Evolutionary conservation across 2,113 vertebrate species (phyloP).

Genomic region (Melanocharis versteri): DNA sequence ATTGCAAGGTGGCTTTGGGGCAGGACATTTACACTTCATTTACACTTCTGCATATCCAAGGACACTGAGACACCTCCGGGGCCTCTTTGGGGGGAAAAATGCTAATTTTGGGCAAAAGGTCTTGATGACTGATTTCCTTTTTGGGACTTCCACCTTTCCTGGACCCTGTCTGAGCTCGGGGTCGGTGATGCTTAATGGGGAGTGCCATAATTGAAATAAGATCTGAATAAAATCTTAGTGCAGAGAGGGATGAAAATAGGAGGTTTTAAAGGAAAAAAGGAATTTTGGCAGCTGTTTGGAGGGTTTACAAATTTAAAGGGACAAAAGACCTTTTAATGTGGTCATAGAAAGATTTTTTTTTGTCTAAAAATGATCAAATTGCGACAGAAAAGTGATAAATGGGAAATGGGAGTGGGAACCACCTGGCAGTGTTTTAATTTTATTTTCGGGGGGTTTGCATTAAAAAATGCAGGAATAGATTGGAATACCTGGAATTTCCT

Average conservation of each 20-base stretch:
- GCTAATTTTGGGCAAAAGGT: neutral
- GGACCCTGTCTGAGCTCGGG: neutral
- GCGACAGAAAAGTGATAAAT: too few relatives aligned
- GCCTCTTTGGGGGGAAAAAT: neutral
- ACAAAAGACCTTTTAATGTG: neutral
- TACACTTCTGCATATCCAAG: neutral
- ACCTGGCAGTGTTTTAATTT: neutral
- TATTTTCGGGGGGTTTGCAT: neutral
- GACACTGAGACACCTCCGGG: neutral
- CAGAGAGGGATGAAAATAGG: neutral
- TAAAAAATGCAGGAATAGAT: neutral
- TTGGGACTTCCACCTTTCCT: accelerated
- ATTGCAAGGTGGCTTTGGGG: neutral
- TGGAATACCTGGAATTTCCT: neutral
- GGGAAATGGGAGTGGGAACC: neutral
- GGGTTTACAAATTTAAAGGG: neutral
- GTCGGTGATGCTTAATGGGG: neutral
- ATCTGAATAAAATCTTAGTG: neutral
- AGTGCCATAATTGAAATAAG: neutral
- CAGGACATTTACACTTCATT: neutral
- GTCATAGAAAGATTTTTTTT: neutral
- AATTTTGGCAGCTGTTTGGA: neutral
- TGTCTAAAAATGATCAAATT: neutral
- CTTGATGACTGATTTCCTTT: neutral
- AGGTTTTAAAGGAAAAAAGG: neutral